These are phyloP conservation scores for Macrophya annulata DNA, from an alignment of 2,888 invertebrate genomes.

Conservation along the genomic window DNA sequence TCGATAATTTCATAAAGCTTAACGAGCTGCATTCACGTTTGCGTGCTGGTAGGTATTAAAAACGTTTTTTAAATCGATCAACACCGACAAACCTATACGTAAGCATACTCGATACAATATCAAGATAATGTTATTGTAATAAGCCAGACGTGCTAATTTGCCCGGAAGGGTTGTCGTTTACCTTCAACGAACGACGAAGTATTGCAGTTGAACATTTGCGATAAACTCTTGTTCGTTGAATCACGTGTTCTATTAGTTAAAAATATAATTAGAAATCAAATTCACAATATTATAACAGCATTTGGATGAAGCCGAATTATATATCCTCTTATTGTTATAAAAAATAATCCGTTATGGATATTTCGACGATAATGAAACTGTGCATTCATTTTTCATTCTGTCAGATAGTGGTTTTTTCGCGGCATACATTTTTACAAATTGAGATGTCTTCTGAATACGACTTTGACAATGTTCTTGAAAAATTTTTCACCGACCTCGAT, in stretches of 20 bases:
- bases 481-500: conserved; percentile 17
- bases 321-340: neutral
- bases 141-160: neutral
- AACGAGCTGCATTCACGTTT: neutral
- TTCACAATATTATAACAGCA: too few species aligned
- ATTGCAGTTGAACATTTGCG: neutral
- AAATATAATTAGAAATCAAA: neutral
- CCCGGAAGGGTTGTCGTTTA: neutral
- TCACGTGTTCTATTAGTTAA: neutral
- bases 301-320: neutral
- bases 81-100: neutral
- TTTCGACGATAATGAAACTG: neutral
- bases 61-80: neutral
- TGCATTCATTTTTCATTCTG: neutral
- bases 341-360: neutral
- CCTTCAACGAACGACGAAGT: neutral
- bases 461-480: neutral
- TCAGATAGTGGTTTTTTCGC: neutral
- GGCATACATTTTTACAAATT: neutral
- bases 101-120: neutral
- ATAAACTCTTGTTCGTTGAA: neutral
- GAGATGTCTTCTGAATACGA: neutral
- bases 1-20: neutral
- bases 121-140: neutral
- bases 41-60: neutral